Evolutionary conservation across 2,888 invertebrate species (phyloP).

Genomic region (Tachina fera): DNA sequence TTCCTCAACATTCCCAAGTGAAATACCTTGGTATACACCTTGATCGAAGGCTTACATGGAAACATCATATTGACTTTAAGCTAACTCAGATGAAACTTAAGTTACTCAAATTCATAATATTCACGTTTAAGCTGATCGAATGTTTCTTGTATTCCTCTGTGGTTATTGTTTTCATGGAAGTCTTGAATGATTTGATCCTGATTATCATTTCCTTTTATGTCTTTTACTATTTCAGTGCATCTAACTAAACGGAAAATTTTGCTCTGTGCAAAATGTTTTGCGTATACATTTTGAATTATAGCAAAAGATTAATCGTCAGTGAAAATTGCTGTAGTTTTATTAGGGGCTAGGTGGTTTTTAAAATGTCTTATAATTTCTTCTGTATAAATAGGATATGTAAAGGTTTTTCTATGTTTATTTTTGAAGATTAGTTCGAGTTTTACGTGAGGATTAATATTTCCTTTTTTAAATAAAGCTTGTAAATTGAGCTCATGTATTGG

Average conservation of each 20-base stretch:
- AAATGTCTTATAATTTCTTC: constrained; percentile 48
- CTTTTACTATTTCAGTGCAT: constrained; percentile 66
- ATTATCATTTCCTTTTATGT: constrained; percentile 20
- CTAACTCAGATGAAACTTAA: too few species aligned
- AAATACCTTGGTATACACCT: too few species aligned
- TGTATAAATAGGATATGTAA: constrained; percentile 7
- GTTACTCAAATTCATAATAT: not conserved
- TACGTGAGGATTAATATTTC: constrained; percentile 5
- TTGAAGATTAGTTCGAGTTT: constrained; percentile 32
- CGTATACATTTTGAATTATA: constrained; percentile 1
- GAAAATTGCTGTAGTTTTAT: constrained; percentile 24
- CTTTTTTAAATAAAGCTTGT: constrained; percentile 25
- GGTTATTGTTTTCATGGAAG: constrained; percentile 67
- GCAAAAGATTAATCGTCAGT: constrained; percentile 7
- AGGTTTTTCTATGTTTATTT: constrained; percentile 37
- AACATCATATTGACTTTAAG: too few species aligned
- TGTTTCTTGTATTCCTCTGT: constrained; percentile 45
- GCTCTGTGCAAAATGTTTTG: constrained; percentile 24
- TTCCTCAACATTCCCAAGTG: too few species aligned
- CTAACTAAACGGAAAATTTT: constrained; percentile 39
- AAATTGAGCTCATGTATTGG: constrained; percentile 54
- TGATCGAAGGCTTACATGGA: too few species aligned
- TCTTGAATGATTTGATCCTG: constrained; percentile 65
- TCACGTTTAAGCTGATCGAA: constrained; percentile 4
- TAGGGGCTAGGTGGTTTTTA: constrained; percentile 50